Percentiles rank a stretch among this genome's conserved stretches.
phyloP scores from a whole-genome alignment of 92 coral and sea anemone species.

The Bergia puertoricense region DNA sequence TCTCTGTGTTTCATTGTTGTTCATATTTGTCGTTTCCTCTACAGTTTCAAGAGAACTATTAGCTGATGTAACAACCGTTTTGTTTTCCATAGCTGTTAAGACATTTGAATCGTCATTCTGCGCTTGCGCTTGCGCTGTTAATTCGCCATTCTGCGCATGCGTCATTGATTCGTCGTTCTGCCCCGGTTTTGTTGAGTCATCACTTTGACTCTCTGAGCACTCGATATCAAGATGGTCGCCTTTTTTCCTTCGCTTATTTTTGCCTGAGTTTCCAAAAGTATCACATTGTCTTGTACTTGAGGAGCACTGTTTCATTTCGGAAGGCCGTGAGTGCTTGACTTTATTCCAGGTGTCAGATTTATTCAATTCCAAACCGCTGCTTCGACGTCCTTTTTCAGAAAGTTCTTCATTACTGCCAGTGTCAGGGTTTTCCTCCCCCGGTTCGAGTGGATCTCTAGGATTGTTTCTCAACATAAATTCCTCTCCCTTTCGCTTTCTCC shows the following conservation, averaged over 20 bases:
- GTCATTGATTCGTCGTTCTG: neutral
- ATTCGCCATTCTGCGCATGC: neutral
- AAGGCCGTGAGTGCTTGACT: constrained; percentile 37
- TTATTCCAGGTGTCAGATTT: constrained; percentile 26
- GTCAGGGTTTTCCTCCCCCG: neutral
- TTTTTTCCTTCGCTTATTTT: constrained; percentile 15
- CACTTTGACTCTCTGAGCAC: neutral
- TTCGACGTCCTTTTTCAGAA: neutral
- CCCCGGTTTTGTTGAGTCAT: no score
- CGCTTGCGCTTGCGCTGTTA: neutral
- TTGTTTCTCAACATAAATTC: neutral
- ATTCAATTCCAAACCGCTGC: neutral
- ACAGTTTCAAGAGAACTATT: neutral
- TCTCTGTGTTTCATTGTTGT: neutral
- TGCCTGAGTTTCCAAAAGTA: neutral
- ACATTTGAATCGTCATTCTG: neutral
- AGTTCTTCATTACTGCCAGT: neutral
- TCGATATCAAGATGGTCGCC: constrained; percentile 17
- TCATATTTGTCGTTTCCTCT: neutral
- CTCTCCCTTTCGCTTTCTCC: constrained; percentile 39
- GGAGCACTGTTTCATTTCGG: constrained; percentile 1
- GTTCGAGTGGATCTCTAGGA: neutral
- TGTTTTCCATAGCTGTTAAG: neutral
- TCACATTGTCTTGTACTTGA: neutral
- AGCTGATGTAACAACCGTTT: neutral